Evolutionary conservation across 2,888 invertebrate species (phyloP), one percentile per base, ranked within the genome.

Genomic region (Kuschelorhynchus macadamiae): DNA sequence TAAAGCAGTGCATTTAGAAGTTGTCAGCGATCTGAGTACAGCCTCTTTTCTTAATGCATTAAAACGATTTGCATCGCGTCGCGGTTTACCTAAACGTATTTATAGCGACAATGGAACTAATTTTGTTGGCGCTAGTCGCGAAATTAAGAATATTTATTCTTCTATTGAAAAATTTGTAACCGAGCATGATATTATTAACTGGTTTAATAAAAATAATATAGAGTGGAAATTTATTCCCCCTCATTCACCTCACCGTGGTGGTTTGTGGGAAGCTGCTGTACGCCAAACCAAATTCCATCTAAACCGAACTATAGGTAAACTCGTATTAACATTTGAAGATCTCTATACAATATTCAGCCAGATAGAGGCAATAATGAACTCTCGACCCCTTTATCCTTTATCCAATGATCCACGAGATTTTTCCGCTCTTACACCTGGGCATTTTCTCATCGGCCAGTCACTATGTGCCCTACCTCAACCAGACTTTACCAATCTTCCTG

Each of bases 21-120:
- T 72, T 7, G 67, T 65, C 4, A 42, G 30, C 7, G 62, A 62
- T 20, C 25, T 68, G 21, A 53, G 17, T 9, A 62, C 70, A 1
- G 39, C 17, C 5, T 32, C 63, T 9, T 72, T 72, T 49, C 14
- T 72, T 16, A 65, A 55, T 18, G 53, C 59, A 5, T 46, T 71
- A 3, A 67, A 69, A 39, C 32, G 71, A 30, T 72, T 72, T 66
- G 47, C 71, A 0, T 17, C 66, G 14, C 17, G 72, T 11, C 39
- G 70, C 0, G 72, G 72, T 7, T 16, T 55, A 9, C 25, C 21
- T 39, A 46, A 53, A 20, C 14, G 21, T 3, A 65, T 72, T 8
- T 70, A 61, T 42, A 59, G 59, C n/a, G 70, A 67, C 32, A 70
- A 70, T 36, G 70, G 61, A 20, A 64, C 64, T 8, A 70, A 70